These are phyloP conservation scores for Drosophila neotestacea DNA, from an alignment of 2,888 invertebrate species.

Conservation along the genomic window DNA sequence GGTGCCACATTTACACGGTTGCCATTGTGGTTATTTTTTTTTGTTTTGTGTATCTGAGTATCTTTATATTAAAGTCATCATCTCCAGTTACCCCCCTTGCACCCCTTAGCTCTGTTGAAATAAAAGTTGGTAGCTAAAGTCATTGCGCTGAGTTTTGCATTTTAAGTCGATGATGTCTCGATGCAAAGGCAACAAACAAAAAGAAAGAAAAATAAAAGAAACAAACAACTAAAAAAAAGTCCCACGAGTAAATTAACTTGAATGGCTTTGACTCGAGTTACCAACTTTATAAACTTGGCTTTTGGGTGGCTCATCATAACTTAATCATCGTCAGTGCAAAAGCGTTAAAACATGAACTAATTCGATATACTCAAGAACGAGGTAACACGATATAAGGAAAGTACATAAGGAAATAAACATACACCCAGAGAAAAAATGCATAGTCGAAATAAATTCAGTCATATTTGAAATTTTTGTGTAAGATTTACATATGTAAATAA, in stretches of 20 bases:
- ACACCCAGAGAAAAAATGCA: too few relatives aligned
- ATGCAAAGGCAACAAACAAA: conserved; percentile 40
- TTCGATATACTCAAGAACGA: conserved; percentile 9
- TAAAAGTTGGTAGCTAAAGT: conserved; percentile 45
- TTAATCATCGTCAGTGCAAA: conserved; percentile 11
- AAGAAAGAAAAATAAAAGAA: background rate
- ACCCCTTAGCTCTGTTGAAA: background rate
- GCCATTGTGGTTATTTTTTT: conserved; percentile 33
- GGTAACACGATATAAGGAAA: conserved; percentile 12
- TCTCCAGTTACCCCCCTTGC: background rate
- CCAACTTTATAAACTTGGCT: conserved; percentile 27
- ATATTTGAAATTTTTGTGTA: too few relatives aligned
- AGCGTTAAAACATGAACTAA: conserved; percentile 17
- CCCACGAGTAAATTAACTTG: conserved; percentile 77
- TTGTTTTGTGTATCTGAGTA: conserved; percentile 22
- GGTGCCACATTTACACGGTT: conserved; percentile 40
- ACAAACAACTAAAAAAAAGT: conserved; percentile 35
- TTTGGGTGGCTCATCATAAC: conserved; percentile 21
- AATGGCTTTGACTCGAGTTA: conserved; percentile 55
- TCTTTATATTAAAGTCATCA: conserved; percentile 55
- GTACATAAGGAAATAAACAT: background rate
- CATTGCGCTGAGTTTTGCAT: conserved; percentile 74
- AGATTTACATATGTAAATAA: too few relatives aligned
- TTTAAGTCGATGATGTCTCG: conserved; percentile 52
- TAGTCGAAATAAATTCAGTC: too few relatives aligned